A percentile compares a stretch with the other conserved stretches of the same genome.
Evolutionary conservation across 1,140 invertebrate species (phyloP).

Genomic region (Cotesia chilonis): DNA sequence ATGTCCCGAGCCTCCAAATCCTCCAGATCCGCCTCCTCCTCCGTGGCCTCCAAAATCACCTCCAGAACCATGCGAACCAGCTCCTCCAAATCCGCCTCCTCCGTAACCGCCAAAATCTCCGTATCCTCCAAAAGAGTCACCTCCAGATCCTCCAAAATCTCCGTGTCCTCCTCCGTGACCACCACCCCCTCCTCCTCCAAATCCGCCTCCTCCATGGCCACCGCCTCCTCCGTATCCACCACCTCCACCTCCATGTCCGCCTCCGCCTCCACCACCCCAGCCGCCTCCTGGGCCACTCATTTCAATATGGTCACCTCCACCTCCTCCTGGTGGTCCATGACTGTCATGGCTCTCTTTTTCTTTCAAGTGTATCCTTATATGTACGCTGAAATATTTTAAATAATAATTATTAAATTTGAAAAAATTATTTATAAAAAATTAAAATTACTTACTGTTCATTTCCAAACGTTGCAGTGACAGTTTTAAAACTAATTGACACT

Average conservation of each 20-base stretch:
- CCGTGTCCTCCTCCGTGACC: slow-evolving; percentile 38
- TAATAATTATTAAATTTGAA: slow-evolving; percentile 26
- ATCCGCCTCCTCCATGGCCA: slow-evolving; percentile 39
- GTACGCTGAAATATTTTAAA: slow-evolving; percentile 53
- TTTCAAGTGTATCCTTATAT: slow-evolving; percentile 62
- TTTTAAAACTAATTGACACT: slow-evolving; percentile 44
- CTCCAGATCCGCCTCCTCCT: slow-evolving; percentile 19
- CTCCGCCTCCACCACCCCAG: slow-evolving; percentile 43
- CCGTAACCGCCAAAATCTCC: slow-evolving; percentile 34
- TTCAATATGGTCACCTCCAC: slow-evolving; percentile 38
- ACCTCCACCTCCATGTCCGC: slow-evolving; percentile 40
- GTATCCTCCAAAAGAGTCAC: slow-evolving; percentile 34
- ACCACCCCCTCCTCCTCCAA: slow-evolving; percentile 37
- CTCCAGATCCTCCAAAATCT: slow-evolving; percentile 37
- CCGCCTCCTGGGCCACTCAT: slow-evolving; percentile 41
- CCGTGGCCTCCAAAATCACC: slow-evolving; percentile 30
- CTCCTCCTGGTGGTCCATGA: slow-evolving; percentile 45
- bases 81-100: slow-evolving; percentile 31
- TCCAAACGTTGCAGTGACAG: slow-evolving; percentile 57
- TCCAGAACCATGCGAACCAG: slow-evolving; percentile 33
- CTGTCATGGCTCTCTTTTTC: slow-evolving; percentile 52
- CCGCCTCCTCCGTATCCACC: slow-evolving; percentile 40
- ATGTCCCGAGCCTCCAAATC: not conserved
- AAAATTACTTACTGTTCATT: slow-evolving; percentile 60
- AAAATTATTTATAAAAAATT: slow-evolving; percentile 3